Base-by-base conservation (phyloP, 1,140 invertebrate species). In the Heliconius hermathena region DNA sequence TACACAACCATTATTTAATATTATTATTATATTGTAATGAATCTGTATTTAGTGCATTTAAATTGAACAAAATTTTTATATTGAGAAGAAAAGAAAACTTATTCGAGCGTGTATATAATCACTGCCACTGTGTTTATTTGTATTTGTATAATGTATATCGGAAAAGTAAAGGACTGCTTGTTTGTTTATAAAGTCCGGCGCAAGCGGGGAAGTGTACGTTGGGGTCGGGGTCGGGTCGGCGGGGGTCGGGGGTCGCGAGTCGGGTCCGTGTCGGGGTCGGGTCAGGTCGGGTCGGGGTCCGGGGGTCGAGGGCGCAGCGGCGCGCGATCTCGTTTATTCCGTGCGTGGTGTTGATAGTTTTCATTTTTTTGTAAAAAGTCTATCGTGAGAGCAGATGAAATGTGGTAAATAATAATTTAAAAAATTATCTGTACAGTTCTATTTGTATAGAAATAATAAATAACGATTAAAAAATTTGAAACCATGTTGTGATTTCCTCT, bases 381-480 rank as follows among this genome's bases (percentile, higher is more conserved):
- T 93, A 93, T 93, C 91, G 90, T 93, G 91, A 93, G 89, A 94
- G 86, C 84, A 89, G 87, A 89, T 92, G 93, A 93, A 87, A 94
- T 92, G 89, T 93, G 91, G 92, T 93, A 91, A 93, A 95, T 93
- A 92, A 90, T 93, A 93, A 94, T 92, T 94, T 94, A 94, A 94
- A 94, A 89, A 92, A 94, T 88, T 93, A 93, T 94, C 93, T 95
- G 94, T 95, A 95, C 94, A 95, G 94, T 94, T 94, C 92, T 95
- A 94, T 94, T 95, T 94, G 94, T 95, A 94, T 95, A 95, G 94
- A 94, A 95, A 95, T 95, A 94, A 94, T 94, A 93, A 94, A 95
- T 94, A 94, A 94, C 85, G 90, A 94, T 94, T 90, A 93, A 94
- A 93, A 60, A 90, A 90, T 87, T 90, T 85, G 89, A 94, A 94